Evolutionary conservation across 2,888 invertebrate genomes (phyloP).

Genomic region (Gymnosoma rotundatum): DNA sequence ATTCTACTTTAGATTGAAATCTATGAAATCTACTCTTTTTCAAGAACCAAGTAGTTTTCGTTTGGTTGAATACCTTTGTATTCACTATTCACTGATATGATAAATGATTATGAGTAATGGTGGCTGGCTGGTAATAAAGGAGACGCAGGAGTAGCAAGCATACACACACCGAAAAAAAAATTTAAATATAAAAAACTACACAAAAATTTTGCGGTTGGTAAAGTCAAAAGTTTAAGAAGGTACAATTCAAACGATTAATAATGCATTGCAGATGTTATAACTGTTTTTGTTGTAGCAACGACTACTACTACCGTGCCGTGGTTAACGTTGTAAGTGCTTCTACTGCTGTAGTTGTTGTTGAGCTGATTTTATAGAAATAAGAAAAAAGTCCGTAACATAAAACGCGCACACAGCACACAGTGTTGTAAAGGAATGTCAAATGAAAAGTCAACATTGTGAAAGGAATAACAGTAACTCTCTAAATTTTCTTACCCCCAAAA

Average conservation of each 20-base stretch:
- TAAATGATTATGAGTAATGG: conserved; percentile 48
- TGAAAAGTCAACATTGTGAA: conserved; percentile 39
- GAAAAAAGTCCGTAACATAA: conserved; percentile 51
- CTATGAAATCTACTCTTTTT: conserved; percentile 40
- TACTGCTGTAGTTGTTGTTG: background rate
- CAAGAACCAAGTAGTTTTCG: conserved; percentile 49
- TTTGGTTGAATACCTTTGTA: conserved; percentile 54
- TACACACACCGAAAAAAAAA: conserved; percentile 4
- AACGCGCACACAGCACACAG: conserved; percentile 30
- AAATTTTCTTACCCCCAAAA: conserved; percentile 14
- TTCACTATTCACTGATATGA: conserved; percentile 28
- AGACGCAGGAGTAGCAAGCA: background rate
- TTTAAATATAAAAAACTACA: background rate
- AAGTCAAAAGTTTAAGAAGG: conserved; percentile 61
- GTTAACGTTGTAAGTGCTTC: conserved; percentile 25
- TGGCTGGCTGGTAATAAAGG: conserved; percentile 7
- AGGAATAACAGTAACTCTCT: conserved; percentile 14
- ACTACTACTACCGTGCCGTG: conserved; percentile 24
- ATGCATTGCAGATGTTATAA: conserved; percentile 63
- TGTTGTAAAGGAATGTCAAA: conserved; percentile 62
- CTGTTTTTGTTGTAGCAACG: conserved; percentile 20
- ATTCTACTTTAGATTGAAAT: conserved; percentile 44
- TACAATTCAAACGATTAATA: conserved; percentile 65
- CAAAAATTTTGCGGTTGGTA: conserved; percentile 55
- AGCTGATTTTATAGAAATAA: conserved; percentile 40